Evolutionary conservation across 2,797 vertebrate species (phyloP).

Genomic region (Crenuchus spilurus): DNA sequence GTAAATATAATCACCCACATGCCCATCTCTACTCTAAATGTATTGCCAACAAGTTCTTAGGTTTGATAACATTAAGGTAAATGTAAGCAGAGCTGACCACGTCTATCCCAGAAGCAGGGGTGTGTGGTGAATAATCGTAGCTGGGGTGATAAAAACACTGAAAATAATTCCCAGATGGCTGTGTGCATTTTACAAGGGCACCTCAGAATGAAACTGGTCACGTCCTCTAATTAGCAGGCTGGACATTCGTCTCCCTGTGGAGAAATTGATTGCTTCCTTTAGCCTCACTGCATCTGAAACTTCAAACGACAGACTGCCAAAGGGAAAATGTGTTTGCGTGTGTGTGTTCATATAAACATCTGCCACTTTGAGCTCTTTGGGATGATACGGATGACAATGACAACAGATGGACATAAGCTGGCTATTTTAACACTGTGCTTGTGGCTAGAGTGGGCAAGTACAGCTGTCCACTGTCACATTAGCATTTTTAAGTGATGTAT

Average conservation of each 20-base stretch:
- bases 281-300: conserved; percentile 59
- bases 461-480: conserved; percentile 56
- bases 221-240: conserved; percentile 70
- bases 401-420: conserved; percentile 33
- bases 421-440: conserved; percentile 26
- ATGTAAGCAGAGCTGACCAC: too few relatives aligned
- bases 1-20: too few relatives aligned
- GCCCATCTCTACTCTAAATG: too few relatives aligned
- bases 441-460: conserved; percentile 48
- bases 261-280: conserved; percentile 68
- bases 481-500: not conserved
- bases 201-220: conserved; percentile 54
- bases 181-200: conserved; percentile 69
- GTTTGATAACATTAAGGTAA: too few relatives aligned
- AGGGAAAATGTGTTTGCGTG: not conserved
- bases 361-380: not conserved
- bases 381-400: conserved; percentile 12
- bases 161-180: conserved; percentile 78
- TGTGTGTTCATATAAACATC: conserved; percentile 24
- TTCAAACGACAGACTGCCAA: conserved; percentile 61
- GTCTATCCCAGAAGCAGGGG: conserved; percentile 1
- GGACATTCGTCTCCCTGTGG: conserved; percentile 34
- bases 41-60: too few relatives aligned
- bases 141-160: conserved; percentile 67
- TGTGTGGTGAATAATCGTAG: conserved; percentile 69